Conservation (phyloP, 1,140 invertebrate genomes). For the Cherax quadricarinatus region DNA sequence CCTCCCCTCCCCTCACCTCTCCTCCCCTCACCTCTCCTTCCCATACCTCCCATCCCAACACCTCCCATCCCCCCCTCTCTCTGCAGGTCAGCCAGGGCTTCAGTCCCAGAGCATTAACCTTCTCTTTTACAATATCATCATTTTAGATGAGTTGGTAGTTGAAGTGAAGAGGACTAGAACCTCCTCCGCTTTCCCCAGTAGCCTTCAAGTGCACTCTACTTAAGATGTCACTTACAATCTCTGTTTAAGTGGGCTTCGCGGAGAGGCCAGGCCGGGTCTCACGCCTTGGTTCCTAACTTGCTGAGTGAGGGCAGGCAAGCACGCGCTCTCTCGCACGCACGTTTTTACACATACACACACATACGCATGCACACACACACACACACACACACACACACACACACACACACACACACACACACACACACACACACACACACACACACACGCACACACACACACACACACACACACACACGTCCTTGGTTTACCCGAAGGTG, state of each 20-base stretch:
- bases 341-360: conserved; percentile 17
- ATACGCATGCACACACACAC: conserved; percentile 21
- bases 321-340: background rate
- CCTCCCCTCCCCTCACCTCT: background rate
- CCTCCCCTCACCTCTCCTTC: background rate
- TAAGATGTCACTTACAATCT: background rate
- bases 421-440: conserved; percentile 45
- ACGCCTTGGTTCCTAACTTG: too few species aligned
- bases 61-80: background rate
- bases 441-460: conserved; percentile 39
- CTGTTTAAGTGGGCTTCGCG: background rate
- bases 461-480: conserved; percentile 27
- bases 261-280: too few species aligned
- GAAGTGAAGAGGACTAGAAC: background rate
- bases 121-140: background rate
- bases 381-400: conserved; percentile 1
- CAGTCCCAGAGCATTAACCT: background rate
- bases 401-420: conserved; percentile 13
- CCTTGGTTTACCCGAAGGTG: too few species aligned
- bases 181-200: background rate
- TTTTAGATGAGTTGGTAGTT: too few species aligned
- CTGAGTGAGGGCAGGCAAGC: too few species aligned
- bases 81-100: too few species aligned
- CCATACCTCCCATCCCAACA: background rate
- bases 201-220: background rate